Conservation (phyloP, 2,113 vertebrate genomes). For the Notothenia coriiceps region DNA sequence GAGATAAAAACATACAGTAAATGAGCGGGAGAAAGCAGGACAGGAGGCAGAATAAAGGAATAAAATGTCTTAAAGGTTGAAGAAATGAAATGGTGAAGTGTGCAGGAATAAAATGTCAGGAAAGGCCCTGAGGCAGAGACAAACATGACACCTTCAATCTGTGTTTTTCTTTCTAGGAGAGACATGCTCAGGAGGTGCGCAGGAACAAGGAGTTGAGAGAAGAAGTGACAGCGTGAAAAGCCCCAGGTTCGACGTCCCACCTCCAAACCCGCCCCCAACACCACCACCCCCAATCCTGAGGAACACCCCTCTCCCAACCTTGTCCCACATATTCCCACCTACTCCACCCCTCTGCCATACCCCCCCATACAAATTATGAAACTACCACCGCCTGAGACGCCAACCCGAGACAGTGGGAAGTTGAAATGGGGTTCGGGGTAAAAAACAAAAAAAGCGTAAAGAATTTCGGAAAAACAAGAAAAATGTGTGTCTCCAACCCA, state of each 20-base stretch:
- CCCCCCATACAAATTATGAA: slow-evolving; percentile 57
- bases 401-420: slow-evolving; percentile 58
- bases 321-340: slow-evolving; percentile 42
- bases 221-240: slow-evolving; percentile 84
- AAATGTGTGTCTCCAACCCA: slow-evolving; percentile 68
- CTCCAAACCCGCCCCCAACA: slow-evolving; percentile 26
- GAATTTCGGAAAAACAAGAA: slow-evolving; percentile 30
- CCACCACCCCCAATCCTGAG: slow-evolving; percentile 51
- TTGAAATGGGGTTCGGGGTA: slow-evolving; percentile 60
- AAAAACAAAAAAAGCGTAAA: slow-evolving; percentile 51
- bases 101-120: slow-evolving; percentile 11
- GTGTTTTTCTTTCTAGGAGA: slow-evolving; percentile 85
- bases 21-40: not conserved
- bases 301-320: slow-evolving; percentile 37
- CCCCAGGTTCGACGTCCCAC: slow-evolving; percentile 46
- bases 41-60: not conserved
- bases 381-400: slow-evolving; percentile 64
- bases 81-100: slow-evolving; percentile 11
- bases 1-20: not conserved
- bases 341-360: slow-evolving; percentile 35
- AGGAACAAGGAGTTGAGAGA: slow-evolving; percentile 97
- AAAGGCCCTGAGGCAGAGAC: not conserved
- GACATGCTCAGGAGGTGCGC: slow-evolving; percentile 93
- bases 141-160: slow-evolving; percentile 15
- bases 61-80: slow-evolving; percentile 24